Percentiles rank a stretch among this genome's conserved stretches.
Evolutionary conservation across 2,113 vertebrate species (phyloP).

Genomic region (Kryptolebias marmoratus): DNA sequence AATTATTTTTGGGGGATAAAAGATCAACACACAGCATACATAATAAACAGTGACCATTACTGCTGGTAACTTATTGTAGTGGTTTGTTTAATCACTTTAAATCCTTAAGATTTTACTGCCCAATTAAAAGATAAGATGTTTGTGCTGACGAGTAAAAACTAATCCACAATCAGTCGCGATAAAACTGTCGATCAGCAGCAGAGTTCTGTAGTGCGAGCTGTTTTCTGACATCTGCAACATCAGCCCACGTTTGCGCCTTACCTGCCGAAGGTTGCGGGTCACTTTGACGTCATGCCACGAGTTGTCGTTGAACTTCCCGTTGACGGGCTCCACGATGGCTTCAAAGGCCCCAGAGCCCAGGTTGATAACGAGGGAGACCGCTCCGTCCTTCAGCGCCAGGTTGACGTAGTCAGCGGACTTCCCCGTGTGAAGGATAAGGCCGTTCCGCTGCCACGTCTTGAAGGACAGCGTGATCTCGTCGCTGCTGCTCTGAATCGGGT

Average conservation of each 20-base stretch:
- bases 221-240: no score
- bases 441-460: slow-evolving; percentile 97
- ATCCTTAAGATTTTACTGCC: no score
- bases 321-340: slow-evolving; percentile 97
- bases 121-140: no score
- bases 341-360: slow-evolving; percentile 98
- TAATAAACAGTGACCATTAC: no score
- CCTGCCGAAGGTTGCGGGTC: slow-evolving; percentile 98
- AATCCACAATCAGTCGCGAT: no score
- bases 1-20: no score
- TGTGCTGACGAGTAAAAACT: no score
- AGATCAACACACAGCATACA: no score
- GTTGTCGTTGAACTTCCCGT: slow-evolving; percentile 98
- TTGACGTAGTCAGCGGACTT: slow-evolving; percentile 99
- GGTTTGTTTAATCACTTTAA: no score
- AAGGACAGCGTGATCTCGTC: slow-evolving; percentile 98
- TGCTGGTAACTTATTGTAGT: no score
- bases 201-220: no score
- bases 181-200: no score
- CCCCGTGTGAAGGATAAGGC: slow-evolving; percentile 97
- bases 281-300: slow-evolving; percentile 98
- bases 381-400: slow-evolving; percentile 96
- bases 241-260: slow-evolving; percentile 71
- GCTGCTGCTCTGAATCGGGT: slow-evolving; percentile 99
- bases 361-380: slow-evolving; percentile 97